Evolutionary conservation across 2,113 vertebrate genomes (phyloP).

Genomic region (Apeltes quadracus): DNA sequence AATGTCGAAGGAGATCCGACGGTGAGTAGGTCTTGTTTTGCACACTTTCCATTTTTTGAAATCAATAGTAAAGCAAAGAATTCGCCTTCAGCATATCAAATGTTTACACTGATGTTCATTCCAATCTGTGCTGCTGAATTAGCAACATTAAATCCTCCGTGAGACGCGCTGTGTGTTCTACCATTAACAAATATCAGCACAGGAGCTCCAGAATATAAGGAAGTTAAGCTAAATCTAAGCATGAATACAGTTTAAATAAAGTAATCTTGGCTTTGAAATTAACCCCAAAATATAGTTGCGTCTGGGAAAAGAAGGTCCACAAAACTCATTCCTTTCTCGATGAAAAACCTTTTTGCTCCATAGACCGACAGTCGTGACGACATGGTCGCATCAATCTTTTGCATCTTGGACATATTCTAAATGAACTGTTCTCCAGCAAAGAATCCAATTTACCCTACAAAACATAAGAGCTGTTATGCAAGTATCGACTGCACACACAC

Average conservation of each 20-base stretch:
- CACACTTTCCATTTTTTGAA: conserved; percentile 64
- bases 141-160: conserved; percentile 73
- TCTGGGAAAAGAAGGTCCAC: conserved; percentile 11
- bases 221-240: conserved; percentile 34
- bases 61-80: conserved; percentile 69
- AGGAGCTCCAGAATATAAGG: conserved; percentile 32
- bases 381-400: conserved; percentile 79
- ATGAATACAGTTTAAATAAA: conserved; percentile 17
- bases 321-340: conserved; percentile 37
- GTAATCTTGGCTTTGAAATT: conserved; percentile 35
- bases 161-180: conserved; percentile 64
- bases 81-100: conserved; percentile 71
- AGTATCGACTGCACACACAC: conserved; percentile 70
- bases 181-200: conserved; percentile 51
- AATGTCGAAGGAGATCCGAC: too few species aligned
- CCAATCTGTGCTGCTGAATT: conserved; percentile 69
- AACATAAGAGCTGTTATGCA: conserved; percentile 75
- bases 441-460: conserved; percentile 77
- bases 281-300: conserved; percentile 25
- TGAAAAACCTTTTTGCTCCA: conserved; percentile 30
- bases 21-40: conserved; percentile 34
- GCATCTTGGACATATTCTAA: conserved; percentile 79
- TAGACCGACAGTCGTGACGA: conserved; percentile 56
- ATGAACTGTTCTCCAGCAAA: conserved; percentile 75
- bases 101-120: conserved; percentile 72